A percentile compares a stretch with the other conserved stretches of the same genome.
Evolutionary conservation across 1,140 invertebrate species (phyloP).

Genomic region (Tetraneura akinire): DNA sequence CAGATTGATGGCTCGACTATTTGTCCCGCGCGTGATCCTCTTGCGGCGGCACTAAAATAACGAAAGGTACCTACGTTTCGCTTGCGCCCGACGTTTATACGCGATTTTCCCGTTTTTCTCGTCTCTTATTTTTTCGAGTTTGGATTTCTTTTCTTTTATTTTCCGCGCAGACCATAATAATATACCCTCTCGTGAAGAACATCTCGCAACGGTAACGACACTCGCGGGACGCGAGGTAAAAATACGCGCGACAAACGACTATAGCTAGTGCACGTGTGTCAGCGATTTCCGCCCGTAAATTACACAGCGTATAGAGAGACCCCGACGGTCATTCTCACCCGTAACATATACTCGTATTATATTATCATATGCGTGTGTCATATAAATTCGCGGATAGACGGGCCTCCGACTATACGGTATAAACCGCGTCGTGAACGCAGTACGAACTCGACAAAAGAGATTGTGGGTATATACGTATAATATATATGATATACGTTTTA

Average conservation of each 20-base stretch:
- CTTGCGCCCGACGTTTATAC: neutral
- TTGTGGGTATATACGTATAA: neutral
- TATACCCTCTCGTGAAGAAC: neutral
- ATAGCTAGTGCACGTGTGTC: conserved; percentile 3
- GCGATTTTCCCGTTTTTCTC: neutral
- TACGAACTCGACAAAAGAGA: too few relatives aligned
- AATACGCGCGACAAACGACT: neutral
- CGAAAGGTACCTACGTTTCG: conserved; percentile 9
- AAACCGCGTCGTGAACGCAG: neutral
- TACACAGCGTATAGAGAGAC: neutral
- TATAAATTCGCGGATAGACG: neutral
- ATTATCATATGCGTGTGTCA: too few relatives aligned
- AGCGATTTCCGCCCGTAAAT: neutral
- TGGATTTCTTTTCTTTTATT: neutral
- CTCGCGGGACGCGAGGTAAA: neutral
- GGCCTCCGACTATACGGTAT: too few relatives aligned
- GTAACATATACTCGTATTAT: too few relatives aligned
- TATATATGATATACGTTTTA: too few relatives aligned
- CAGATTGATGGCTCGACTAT: conserved; percentile 11
- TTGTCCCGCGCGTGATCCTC: neutral
- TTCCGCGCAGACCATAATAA: neutral
- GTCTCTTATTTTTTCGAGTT: neutral
- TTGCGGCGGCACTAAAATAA: neutral
- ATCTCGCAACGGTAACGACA: neutral
- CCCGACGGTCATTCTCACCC: neutral